Evolutionary conservation across 2,797 vertebrate species (phyloP).

Genomic region (Phataginus tetradactyla): DNA sequence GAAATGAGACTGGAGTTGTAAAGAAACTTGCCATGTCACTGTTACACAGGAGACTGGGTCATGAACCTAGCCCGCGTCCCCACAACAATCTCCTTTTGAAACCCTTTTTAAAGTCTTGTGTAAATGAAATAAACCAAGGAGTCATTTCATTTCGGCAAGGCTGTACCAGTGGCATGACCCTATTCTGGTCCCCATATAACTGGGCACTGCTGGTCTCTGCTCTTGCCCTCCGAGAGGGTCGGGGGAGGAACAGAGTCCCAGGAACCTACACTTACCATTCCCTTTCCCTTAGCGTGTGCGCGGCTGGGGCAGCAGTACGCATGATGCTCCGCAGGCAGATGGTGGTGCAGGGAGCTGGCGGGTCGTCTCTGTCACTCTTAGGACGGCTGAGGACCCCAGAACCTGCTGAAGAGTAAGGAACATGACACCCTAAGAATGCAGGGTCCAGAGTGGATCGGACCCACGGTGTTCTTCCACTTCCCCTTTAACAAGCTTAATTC

Average conservation of each 20-base stretch:
- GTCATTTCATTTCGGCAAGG: background rate
- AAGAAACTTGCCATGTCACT: background rate
- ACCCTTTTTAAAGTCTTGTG: background rate
- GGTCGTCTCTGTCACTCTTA: background rate
- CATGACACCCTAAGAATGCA: slow-evolving; percentile 14
- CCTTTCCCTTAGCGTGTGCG: background rate
- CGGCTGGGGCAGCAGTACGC: background rate
- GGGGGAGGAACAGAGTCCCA: background rate
- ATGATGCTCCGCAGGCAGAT: background rate
- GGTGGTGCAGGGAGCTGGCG: background rate
- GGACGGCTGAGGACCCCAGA: slow-evolving; percentile 14
- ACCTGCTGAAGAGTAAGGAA: background rate
- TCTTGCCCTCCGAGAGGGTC: background rate
- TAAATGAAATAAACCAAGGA: background rate
- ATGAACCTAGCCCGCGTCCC: background rate
- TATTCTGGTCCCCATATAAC: background rate
- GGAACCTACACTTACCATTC: background rate
- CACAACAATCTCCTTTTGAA: background rate
- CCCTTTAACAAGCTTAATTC: slow-evolving; percentile 1
- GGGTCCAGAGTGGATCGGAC: background rate
- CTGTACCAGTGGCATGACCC: background rate
- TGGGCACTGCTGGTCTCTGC: background rate
- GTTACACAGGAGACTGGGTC: background rate
- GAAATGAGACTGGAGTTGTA: background rate
- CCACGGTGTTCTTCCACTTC: background rate